These are phyloP conservation scores for Emydocephalus ijimae DNA, from an alignment of 2,113 vertebrate genomes.

Conservation along the genomic window DNA sequence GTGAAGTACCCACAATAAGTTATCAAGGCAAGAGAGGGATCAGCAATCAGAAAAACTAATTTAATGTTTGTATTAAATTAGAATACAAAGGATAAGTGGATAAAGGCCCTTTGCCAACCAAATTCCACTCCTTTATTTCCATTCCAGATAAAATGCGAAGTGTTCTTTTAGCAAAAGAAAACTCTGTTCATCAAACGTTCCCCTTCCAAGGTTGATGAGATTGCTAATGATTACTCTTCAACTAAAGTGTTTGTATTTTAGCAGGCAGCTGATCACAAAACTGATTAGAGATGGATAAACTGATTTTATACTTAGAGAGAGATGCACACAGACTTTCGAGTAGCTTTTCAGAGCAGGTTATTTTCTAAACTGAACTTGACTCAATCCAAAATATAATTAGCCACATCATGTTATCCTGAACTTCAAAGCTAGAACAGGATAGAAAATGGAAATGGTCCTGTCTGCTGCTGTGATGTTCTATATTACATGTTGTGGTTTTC, in stretches of 20 bases:
- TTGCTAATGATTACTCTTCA: conserved; percentile 37
- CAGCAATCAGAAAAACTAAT: neutral
- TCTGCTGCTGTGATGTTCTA: conserved; percentile 19
- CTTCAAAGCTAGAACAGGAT: conserved; percentile 13
- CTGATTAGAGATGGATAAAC: conserved; percentile 39
- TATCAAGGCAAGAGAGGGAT: neutral
- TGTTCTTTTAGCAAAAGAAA: conserved; percentile 27
- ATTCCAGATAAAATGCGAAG: neutral
- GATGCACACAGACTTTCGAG: conserved; percentile 3
- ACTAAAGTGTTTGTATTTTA: conserved; percentile 18
- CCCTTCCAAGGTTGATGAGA: conserved; percentile 2
- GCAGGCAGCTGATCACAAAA: neutral
- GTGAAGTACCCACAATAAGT: neutral
- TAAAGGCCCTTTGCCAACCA: neutral
- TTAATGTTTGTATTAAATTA: neutral
- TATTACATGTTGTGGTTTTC: conserved; percentile 1
- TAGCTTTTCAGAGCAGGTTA: neutral
- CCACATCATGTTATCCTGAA: neutral
- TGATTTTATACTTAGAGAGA: conserved; percentile 7
- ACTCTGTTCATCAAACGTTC: conserved; percentile 34
- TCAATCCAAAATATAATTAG: conserved; percentile 35
- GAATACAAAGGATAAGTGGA: neutral
- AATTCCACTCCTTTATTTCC: neutral
- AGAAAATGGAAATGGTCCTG: neutral
- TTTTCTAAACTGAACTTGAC: conserved; percentile 17